phyloP scores from a whole-genome alignment of 2,888 invertebrate species.

The Macrosiphum euphorbiae region DNA sequence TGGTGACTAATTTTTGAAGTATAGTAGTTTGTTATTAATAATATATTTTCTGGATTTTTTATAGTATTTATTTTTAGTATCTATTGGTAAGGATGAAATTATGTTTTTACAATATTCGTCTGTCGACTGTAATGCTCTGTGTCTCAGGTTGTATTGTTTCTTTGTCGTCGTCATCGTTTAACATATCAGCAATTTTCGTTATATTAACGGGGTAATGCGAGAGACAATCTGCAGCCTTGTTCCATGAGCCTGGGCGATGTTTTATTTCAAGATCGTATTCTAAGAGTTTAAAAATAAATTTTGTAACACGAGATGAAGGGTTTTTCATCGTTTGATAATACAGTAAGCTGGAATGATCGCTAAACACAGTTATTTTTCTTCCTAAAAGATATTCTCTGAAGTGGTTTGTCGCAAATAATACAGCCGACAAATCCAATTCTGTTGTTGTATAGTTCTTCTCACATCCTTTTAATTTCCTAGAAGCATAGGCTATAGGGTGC shows the following conservation, averaged over 20 bases:
- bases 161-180: neutral
- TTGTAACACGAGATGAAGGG: conserved; percentile 26
- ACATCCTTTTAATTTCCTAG: too few relatives aligned
- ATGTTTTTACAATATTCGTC: conserved; percentile 35
- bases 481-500: too few relatives aligned
- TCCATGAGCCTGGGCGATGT: neutral
- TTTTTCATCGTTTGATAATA: conserved; percentile 31
- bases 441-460: too few relatives aligned
- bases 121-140: neutral
- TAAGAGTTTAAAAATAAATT: conserved; percentile 35
- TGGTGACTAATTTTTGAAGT: neutral
- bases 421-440: too few relatives aligned
- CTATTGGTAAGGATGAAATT: neutral
- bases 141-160: neutral
- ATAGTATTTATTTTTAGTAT: neutral
- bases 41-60: conserved; percentile 27
- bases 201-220: conserved; percentile 1
- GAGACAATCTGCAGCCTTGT: conserved; percentile 12
- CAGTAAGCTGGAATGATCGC: conserved; percentile 23
- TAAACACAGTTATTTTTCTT: conserved; percentile 22
- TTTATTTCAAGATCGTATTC: conserved; percentile 30
- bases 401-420: too few relatives aligned
- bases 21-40: conserved; percentile 13
- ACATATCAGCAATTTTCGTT: neutral
- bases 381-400: too few relatives aligned